Base-by-base conservation (phyloP, 2,888 invertebrate genomes). In the Mantis religiosa region DNA sequence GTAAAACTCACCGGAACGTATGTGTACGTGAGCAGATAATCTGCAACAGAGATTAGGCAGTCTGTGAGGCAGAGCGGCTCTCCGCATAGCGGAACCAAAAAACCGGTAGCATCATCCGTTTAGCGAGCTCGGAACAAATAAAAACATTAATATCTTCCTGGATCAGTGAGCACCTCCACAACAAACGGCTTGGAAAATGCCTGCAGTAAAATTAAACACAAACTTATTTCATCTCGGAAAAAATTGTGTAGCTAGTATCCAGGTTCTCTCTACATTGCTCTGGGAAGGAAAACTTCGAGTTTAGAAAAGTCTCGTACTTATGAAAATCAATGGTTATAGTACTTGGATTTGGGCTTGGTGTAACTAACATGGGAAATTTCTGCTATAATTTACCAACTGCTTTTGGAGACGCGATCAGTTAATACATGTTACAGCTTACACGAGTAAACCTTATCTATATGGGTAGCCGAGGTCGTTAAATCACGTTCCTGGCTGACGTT, bases 61-160 rank as follows among this genome's bases (percentile, higher is more conserved):
- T 71, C 15, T 71, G 54, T 15, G 54, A 25, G 25, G 54, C 4
- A 20, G 54, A 71, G 6, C 54, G 3, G 54, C 20, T 71, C 54
- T 71, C 54, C 54, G 54, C 54, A 71, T 71, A 15, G 54, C 54
- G 54, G 25, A 71, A 71, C 54, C 25, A 71, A 71, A 71, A 71
- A 71, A 71, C 41, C 54, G 54, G 54, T 71, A 71, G 54, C 54
- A 71, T 71, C 54, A 71, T 71, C 54, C 54, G 54, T 71, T 71
- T 71, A 71, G 54, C 20, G 54, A 71, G 54, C 54, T 71, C 54
- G 87, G 30, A 87, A 71, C 87, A 87, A 82, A 82, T 82, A 87
- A 82, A 81, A 87, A 82, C 87, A 87, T 87, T 87, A 87, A 87
- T 87, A 87, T 87, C 82, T 87, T 82, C 25, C 34, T 87, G 82